Evolutionary conservation across 2,888 invertebrate genomes (phyloP).

Genomic region (Maniola hyperantus): DNA sequence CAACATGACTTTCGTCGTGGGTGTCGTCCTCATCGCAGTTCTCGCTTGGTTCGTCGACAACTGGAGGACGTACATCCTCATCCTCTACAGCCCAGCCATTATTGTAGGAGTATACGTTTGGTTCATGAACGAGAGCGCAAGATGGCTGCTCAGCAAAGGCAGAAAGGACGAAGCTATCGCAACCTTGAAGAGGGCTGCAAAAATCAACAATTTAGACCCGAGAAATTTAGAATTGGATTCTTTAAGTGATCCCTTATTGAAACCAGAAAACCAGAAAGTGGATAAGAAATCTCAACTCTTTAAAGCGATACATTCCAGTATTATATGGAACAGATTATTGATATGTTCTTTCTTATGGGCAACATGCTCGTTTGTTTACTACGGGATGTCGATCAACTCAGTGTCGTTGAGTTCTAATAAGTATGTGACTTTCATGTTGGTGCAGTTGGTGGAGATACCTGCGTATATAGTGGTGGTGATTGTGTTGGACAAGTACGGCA

Average conservation of each 20-base stretch:
- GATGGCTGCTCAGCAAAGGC: constrained; percentile 90
- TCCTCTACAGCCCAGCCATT: constrained; percentile 87
- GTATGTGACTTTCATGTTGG: constrained; percentile 88
- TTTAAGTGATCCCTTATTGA: constrained; percentile 70
- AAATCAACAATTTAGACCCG: constrained; percentile 82
- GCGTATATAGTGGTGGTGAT: constrained; percentile 86
- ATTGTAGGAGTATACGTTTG: constrained; percentile 87
- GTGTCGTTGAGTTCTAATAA: constrained; percentile 88
- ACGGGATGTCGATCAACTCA: constrained; percentile 90
- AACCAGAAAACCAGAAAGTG: constrained; percentile 56
- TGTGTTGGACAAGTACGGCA: constrained; percentile 85
- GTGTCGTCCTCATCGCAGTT: constrained; percentile 87
- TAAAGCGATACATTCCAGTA: constrained; percentile 80
- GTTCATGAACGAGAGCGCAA: constrained; percentile 88
- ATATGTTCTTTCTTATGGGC: constrained; percentile 90
- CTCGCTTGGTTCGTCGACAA: constrained; percentile 87
- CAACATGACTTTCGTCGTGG: constrained; percentile 88
- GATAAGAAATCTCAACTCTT: constrained; percentile 70
- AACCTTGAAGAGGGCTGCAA: constrained; percentile 85
- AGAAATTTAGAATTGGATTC: constrained; percentile 71
- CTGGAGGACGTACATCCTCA: constrained; percentile 87
- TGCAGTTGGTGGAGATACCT: constrained; percentile 86
- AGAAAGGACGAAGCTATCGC: constrained; percentile 85
- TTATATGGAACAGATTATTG: constrained; percentile 82
- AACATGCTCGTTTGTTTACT: constrained; percentile 90